Conservation (phyloP, 2,113 vertebrate species). For the Phocoena sinus region DNA sequence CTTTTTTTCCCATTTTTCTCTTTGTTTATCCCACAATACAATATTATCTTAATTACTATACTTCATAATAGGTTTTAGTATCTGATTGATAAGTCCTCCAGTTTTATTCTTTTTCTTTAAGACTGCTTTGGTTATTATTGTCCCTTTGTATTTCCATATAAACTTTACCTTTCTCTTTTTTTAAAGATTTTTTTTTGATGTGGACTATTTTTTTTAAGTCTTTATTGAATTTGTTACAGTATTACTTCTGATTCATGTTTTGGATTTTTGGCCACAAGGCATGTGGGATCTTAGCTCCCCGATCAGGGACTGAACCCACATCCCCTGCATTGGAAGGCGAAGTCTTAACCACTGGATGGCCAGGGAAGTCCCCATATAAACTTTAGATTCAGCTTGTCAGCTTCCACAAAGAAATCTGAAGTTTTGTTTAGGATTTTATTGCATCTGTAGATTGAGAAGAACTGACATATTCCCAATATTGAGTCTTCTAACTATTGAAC, state of each 20-base stretch:
- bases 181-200: background rate
- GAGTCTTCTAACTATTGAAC: background rate
- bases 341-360: background rate
- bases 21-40: background rate
- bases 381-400: background rate
- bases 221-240: no score
- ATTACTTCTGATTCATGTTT: no score
- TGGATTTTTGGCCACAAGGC: no score
- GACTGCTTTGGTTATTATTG: background rate
- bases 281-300: background rate
- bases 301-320: background rate
- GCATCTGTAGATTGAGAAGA: background rate
- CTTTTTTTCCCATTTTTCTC: background rate
- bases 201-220: background rate
- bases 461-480: background rate
- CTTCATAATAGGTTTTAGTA: background rate
- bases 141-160: background rate
- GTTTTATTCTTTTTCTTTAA: slow-evolving; percentile 1
- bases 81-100: background rate
- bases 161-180: background rate
- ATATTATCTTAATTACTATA: background rate
- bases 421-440: background rate
- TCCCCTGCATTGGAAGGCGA: background rate
- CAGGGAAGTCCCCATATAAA: background rate
- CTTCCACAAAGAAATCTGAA: slow-evolving; percentile 31